These are phyloP conservation scores for Limnothrissa miodon DNA, from an alignment of 2,113 vertebrate genomes.

Conservation along the genomic window DNA sequence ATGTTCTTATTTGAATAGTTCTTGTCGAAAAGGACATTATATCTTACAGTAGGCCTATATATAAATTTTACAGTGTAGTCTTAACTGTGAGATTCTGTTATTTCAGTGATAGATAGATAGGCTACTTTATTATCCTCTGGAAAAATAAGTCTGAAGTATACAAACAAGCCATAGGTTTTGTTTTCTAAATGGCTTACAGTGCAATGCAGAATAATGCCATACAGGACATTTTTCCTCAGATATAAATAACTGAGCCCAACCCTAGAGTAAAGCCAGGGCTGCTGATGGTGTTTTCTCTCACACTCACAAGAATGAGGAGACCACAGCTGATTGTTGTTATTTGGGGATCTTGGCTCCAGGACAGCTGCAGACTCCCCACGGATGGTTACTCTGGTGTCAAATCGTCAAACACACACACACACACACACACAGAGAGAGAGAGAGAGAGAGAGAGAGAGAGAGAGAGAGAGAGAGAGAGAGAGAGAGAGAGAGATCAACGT, in stretches of 20 bases:
- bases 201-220: background rate
- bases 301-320: background rate
- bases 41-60: no score
- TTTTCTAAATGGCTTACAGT: background rate
- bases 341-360: background rate
- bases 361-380: constrained; percentile 25
- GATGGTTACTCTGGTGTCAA: background rate
- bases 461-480: no score
- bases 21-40: no score
- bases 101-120: no score
- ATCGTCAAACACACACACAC: background rate
- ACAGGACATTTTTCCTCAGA: background rate
- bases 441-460: no score
- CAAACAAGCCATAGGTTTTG: background rate
- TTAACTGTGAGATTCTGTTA: no score
- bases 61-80: no score
- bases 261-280: background rate
- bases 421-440: background rate
- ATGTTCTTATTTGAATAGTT: no score
- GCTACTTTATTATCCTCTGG: no score
- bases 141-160: no score
- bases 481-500: background rate
- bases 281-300: background rate
- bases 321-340: constrained; percentile 4
- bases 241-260: background rate